Evolutionary conservation across 1,140 invertebrate species (phyloP).

Genomic region (Hycleus cichorii): DNA sequence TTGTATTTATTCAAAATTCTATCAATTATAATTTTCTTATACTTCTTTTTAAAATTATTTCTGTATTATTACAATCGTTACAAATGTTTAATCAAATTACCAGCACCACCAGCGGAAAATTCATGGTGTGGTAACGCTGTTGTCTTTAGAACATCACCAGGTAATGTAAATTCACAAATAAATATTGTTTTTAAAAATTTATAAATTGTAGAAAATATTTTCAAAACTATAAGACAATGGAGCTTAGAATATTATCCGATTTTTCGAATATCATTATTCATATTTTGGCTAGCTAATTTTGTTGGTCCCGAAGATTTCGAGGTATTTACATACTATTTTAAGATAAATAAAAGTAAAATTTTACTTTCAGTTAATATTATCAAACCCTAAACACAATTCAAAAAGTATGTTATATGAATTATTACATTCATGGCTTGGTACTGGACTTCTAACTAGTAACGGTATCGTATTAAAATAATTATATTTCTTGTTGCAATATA

Average conservation of each 20-base stretch:
- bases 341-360: background rate
- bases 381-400: background rate
- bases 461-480: background rate
- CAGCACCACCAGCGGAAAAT: no score
- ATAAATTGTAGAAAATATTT: background rate
- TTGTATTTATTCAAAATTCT: no score
- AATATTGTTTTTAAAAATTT: no score
- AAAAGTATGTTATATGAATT: constrained; percentile 1
- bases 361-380: constrained; percentile 2
- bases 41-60: no score
- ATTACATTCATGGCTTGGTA: constrained; percentile 52
- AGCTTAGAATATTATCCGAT: background rate
- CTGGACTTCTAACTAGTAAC: constrained; percentile 54
- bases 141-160: background rate
- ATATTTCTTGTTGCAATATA: background rate
- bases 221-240: background rate
- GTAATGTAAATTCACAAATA: background rate
- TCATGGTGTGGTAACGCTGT: no score
- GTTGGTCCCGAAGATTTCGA: constrained; percentile 6
- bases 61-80: no score
- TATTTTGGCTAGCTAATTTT: background rate
- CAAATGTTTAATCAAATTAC: no score
- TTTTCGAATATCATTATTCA: background rate
- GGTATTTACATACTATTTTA: background rate
- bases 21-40: no score